phyloP scores from a whole-genome alignment of 2,888 invertebrate genomes.

The Timema podura region DNA sequence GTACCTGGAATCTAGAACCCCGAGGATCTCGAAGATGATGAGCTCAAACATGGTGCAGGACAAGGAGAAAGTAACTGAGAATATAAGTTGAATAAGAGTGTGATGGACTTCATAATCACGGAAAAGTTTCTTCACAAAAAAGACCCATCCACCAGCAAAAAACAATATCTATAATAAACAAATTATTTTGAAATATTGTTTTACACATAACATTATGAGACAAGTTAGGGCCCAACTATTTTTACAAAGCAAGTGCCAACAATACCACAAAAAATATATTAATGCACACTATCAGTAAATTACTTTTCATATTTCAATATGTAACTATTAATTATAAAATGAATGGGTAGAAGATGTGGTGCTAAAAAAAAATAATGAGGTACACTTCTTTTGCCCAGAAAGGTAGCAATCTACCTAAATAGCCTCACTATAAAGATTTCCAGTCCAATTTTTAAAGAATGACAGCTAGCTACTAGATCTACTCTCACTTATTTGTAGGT shows the following conservation, averaged over 20 bases:
- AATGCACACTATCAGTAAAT: no score
- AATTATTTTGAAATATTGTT: slow-evolving; percentile 1
- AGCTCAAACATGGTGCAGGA: slow-evolving; percentile 99
- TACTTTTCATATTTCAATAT: no score
- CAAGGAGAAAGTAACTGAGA: slow-evolving; percentile 91
- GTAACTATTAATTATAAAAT: no score
- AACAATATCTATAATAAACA: slow-evolving; percentile 71
- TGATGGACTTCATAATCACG: slow-evolving; percentile 97
- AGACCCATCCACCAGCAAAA: slow-evolving; percentile 96
- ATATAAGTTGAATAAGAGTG: slow-evolving; percentile 88
- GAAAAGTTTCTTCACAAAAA: slow-evolving; percentile 96
- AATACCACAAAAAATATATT: neutral
- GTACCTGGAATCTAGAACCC: slow-evolving; percentile 85
- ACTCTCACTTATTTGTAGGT: no score
- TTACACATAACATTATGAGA: slow-evolving; percentile 1
- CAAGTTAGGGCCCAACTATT: neutral
- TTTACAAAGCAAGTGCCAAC: slow-evolving; percentile 21
- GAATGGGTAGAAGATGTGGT: no score
- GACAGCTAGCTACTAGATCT: no score
- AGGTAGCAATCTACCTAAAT: no score
- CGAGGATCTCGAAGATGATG: slow-evolving; percentile 98
- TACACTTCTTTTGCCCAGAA: no score
- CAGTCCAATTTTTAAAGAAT: no score
- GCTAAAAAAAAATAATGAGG: no score
- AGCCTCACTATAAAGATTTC: no score